phyloP scores from a whole-genome alignment of 2,113 vertebrate genomes.

The Neogobius melanostomus region DNA sequence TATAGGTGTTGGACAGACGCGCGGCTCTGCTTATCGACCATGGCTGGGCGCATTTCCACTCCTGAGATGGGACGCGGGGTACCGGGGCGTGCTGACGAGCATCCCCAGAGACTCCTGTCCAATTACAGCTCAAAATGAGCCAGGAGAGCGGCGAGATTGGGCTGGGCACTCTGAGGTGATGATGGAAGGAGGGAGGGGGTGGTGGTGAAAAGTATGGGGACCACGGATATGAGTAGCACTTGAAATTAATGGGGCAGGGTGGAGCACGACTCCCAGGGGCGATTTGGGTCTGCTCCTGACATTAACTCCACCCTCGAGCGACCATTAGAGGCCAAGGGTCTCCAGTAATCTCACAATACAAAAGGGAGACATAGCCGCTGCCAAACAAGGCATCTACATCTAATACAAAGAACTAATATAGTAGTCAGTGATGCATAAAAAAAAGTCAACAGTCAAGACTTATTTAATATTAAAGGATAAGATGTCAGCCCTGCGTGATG shows the following conservation, averaged over 20 bases:
- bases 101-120: conserved; percentile 63
- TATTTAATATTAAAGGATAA: no score
- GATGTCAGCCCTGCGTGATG: no score
- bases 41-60: conserved; percentile 44
- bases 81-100: conserved; percentile 61
- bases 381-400: conserved; percentile 12
- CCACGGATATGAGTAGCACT: conserved; percentile 58
- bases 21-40: conserved; percentile 58
- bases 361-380: conserved; percentile 6
- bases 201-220: conserved; percentile 26
- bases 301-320: conserved; percentile 52
- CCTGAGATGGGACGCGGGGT: conserved; percentile 49
- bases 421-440: background rate
- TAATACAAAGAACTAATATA: conserved; percentile 25
- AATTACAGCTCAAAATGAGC: conserved; percentile 77
- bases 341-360: conserved; percentile 34
- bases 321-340: conserved; percentile 39
- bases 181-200: conserved; percentile 35
- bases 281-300: conserved; percentile 30
- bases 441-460: background rate
- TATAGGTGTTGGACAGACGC: conserved; percentile 34
- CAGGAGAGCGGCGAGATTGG: conserved; percentile 60
- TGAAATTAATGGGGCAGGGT: conserved; percentile 70
- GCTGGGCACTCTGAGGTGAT: conserved; percentile 54
- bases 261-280: conserved; percentile 47